Evolutionary conservation across 2,113 vertebrate species (phyloP), one percentile per base, ranked within the genome.

Genomic region (Coregonus clupeaformis): DNA sequence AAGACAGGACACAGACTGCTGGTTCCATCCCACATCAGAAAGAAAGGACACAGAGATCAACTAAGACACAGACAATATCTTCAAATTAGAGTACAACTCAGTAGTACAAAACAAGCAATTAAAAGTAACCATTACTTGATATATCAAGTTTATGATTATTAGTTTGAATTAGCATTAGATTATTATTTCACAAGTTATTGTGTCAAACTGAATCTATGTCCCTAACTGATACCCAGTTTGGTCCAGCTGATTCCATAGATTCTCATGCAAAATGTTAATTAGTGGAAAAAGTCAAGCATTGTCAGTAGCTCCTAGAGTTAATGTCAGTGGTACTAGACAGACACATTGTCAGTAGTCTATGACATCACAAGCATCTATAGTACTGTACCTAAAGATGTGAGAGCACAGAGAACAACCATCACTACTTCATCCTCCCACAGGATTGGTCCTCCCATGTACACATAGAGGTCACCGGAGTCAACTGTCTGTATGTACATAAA

Each of bases 101-200:
- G 76, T 67, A 79, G 70, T 47, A 77, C 78, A 71, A 76, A 77
- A 82, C 7, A 57, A 80, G 49, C n/a, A 7, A 84, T 75, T 75
- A 55, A 69, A 84, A 36, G 59, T 24, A 30, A 67, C 18, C 3
- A n/a, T 52, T 73, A 77, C 76, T 60, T 69, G 45, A 85, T 71
- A 79, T 81, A 69, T 67, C 66, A 71, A 68, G 45, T 76, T 45
- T 72, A 68, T 72, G 47, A 71, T 20, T 9, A 16, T 81, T 73
- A 78, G 57, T 74, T 55, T 69, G 32, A 74, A 78, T 80, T 73
- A 79, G 5, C 27, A 49, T 20, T 27, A 22, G 5, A 29, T 80
- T 68, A 65, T 42, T 49, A 71, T 74, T 42, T 52, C 72, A 45
- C 45, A 64, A 27, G 27, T 24, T 45, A 45, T 45, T 18, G 3